phyloP scores from a whole-genome alignment of 2,797 vertebrate species.

The Buceros bicornis region DNA sequence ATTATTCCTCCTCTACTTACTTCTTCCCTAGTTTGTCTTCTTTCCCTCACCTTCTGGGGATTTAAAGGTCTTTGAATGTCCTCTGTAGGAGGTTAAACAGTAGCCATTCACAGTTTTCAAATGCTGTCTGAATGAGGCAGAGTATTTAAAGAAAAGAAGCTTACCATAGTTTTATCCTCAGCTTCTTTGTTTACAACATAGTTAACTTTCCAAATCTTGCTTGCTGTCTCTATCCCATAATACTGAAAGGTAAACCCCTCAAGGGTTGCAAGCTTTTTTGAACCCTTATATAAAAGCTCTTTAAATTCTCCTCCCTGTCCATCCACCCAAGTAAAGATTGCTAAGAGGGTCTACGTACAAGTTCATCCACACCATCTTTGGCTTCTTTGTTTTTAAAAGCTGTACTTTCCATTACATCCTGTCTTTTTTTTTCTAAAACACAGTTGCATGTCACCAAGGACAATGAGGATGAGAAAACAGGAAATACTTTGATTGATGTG shows the following conservation, averaged over 20 bases:
- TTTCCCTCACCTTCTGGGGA: conserved; percentile 10
- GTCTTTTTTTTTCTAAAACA: background rate
- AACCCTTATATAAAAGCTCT: background rate
- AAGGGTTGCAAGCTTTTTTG: background rate
- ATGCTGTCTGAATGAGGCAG: background rate
- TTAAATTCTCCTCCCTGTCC: background rate
- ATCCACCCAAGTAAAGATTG: background rate
- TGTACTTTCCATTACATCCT: background rate
- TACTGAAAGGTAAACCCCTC: background rate
- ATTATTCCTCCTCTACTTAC: conserved; percentile 10
- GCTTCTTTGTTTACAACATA: conserved; percentile 6
- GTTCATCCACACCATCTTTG: background rate
- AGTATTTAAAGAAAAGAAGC: conserved; percentile 12
- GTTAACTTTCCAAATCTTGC: background rate
- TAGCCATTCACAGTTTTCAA: conserved; percentile 10
- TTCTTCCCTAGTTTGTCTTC: background rate
- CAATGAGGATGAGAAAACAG: background rate
- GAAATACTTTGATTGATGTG: conserved; percentile 10
- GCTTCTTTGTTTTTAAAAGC: background rate
- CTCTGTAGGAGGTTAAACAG: background rate
- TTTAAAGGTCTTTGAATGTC: conserved; percentile 33
- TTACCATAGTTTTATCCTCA: conserved; percentile 21
- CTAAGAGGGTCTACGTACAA: background rate
- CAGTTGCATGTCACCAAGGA: background rate
- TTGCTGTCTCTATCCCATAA: background rate